Conservation (phyloP, 2,113 vertebrate species). For the Helogale parvula region DNA sequence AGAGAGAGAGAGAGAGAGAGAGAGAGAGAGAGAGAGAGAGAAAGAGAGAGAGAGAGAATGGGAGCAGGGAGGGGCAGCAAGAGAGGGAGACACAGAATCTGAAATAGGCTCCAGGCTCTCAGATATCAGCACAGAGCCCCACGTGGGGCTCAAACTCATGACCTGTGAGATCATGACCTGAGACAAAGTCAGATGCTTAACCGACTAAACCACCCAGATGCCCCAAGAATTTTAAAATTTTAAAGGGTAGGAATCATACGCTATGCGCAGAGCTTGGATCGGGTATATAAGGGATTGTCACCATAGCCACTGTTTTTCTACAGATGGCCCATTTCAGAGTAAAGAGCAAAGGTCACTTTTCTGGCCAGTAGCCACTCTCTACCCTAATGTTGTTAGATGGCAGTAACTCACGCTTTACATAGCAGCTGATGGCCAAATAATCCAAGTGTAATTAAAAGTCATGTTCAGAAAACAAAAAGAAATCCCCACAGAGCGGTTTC, state of each 20-base stretch:
- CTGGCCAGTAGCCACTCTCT: not conserved
- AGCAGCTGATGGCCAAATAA: constrained; percentile 58
- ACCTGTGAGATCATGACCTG: no score
- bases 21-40: no score
- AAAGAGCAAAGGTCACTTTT: not conserved
- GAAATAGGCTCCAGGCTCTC: no score
- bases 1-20: no score
- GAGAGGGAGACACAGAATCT: no score
- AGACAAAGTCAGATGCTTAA: no score
- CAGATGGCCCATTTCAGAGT: not conserved
- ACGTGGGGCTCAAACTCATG: no score
- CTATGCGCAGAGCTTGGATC: not conserved
- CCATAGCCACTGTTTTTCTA: not conserved
- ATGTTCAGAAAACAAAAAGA: constrained; percentile 70
- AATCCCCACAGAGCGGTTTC: constrained; percentile 35
- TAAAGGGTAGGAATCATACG: not conserved
- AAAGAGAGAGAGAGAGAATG: no score
- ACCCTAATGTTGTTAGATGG: not conserved
- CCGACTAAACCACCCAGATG: no score
- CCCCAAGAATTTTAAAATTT: not conserved
- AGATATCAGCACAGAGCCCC: no score
- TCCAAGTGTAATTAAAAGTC: constrained; percentile 71
- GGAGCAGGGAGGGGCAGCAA: no score
- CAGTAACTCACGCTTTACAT: not conserved
- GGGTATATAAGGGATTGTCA: not conserved